Evolutionary conservation across 2,113 vertebrate species (phyloP), one percentile per base, ranked within the genome.

Genomic region (Thalassoma bifasciatum): DNA sequence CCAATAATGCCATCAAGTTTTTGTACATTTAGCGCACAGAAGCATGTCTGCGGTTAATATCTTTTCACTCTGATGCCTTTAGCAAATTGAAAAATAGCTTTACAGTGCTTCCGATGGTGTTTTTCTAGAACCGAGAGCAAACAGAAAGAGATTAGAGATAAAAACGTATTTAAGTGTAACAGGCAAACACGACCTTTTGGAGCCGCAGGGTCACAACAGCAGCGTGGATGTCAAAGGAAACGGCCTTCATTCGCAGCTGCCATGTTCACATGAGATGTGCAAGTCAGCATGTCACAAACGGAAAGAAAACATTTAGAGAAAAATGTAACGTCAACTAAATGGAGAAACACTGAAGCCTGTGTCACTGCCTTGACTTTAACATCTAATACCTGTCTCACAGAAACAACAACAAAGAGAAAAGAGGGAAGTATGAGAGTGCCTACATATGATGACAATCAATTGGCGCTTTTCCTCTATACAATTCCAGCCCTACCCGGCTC

Each of bases 71-170:
- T 21, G 16, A 37, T 56, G 44, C 52, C 26, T 66, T 37, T 51
- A 23, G 40, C 23, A 84, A 66, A 86, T 72, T 72, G 72, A 77
- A 6, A 64, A 17, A 46, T 74, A 79, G 58, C 22, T 1, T 66
- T 74, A 16, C 57, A 10, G 34, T 53, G 40, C 34, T 63, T 79
- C 17, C 66, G 58, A 82, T 78, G 82, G 42, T 56, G 63, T 73
- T 63, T 73, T 51, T 0, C 26, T 23, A 52, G 64, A 69, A 3
- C 26, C n/a, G n/a, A 34, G n/a, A 47, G 34, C 3, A 75, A 79
- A 75, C 59, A 53, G 9, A 37, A 26, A 64, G 36, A 74, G 30
- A 83, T 68, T 52, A 52, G 19, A 66, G 70, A 0, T 26, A 38
- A 69, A n/a, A 46, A 76, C 61, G 58, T 17, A 26, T 16, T 16